A percentile compares a stretch with the other conserved stretches of the same genome.
Evolutionary conservation across 2,888 invertebrate species (phyloP).

Genomic region (Ornithoptera alexandrae): DNA sequence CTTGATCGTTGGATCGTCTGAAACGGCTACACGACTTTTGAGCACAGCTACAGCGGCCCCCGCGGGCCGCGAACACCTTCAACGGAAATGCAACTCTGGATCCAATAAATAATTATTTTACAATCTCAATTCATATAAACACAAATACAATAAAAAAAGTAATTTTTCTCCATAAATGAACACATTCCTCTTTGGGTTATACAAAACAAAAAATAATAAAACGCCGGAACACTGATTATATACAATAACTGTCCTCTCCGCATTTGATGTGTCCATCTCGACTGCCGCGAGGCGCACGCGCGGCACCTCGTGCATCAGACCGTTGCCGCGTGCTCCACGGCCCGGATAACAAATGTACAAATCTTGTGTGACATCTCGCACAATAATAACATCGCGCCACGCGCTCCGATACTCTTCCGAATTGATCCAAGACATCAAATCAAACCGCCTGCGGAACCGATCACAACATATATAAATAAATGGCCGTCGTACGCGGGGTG

Average conservation of each 20-base stretch:
- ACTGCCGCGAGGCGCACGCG: constrained; percentile 33
- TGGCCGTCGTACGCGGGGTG: too few species aligned
- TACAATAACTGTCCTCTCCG: constrained; percentile 39
- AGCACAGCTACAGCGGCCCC: constrained; percentile 50
- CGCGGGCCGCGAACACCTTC: background rate
- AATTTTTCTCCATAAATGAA: constrained; percentile 64
- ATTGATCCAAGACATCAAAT: background rate
- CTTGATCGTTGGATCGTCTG: constrained; percentile 65
- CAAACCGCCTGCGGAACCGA: too few species aligned
- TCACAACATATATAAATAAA: too few species aligned
- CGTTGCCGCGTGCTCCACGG: constrained; percentile 13
- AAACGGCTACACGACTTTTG: constrained; percentile 65
- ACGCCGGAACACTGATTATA: constrained; percentile 56
- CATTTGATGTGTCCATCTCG: constrained; percentile 48
- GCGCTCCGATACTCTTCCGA: constrained; percentile 10
- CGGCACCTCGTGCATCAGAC: background rate
- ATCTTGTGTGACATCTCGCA: constrained; percentile 8
- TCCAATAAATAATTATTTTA: constrained; percentile 69
- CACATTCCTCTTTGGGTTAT: constrained; percentile 75
- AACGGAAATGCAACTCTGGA: constrained; percentile 71
- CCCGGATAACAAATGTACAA: constrained; percentile 7
- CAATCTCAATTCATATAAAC: constrained; percentile 59
- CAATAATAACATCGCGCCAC: constrained; percentile 1
- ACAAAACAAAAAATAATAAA: constrained; percentile 40
- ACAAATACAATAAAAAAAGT: constrained; percentile 51